These are phyloP conservation scores for Protomyctophum bolini DNA, from an alignment of 2,113 vertebrate species.

Conservation along the genomic window DNA sequence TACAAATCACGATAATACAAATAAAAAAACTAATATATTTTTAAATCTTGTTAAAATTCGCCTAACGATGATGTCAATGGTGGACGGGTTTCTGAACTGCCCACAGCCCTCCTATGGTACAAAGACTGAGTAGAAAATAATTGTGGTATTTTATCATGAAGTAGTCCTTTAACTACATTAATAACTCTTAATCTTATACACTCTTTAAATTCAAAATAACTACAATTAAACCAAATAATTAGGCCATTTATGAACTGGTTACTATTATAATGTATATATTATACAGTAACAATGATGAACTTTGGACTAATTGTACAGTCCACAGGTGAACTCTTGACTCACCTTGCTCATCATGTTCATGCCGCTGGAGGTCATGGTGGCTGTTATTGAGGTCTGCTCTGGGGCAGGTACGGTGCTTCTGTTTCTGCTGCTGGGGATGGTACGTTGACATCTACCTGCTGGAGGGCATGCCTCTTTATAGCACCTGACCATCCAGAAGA, in stretches of 20 bases:
- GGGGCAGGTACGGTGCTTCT: not conserved
- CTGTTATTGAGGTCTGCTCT: not conserved
- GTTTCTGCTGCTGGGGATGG: not conserved
- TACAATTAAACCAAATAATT: too few species aligned
- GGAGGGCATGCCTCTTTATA: slow-evolving; percentile 9
- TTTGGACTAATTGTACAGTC: not conserved
- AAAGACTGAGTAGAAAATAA: too few species aligned
- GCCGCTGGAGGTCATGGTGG: not conserved
- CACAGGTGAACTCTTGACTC: slow-evolving; percentile 1
- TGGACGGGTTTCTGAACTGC: too few species aligned
- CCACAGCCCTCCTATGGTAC: too few species aligned
- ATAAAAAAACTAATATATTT: too few species aligned
- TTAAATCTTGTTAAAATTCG: too few species aligned
- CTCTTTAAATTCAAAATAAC: too few species aligned
- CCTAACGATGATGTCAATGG: too few species aligned
- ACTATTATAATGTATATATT: not conserved
- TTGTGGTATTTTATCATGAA: too few species aligned
- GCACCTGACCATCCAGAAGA: not conserved
- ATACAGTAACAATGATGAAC: not conserved
- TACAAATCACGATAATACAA: too few species aligned
- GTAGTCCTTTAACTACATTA: too few species aligned
- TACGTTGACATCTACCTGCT: not conserved
- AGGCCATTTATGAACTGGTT: not conserved
- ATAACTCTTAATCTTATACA: too few species aligned
- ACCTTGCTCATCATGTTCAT: slow-evolving; percentile 18